Base-by-base conservation (phyloP, 2,888 invertebrate genomes). In the Teinopalpus imperialis region DNA sequence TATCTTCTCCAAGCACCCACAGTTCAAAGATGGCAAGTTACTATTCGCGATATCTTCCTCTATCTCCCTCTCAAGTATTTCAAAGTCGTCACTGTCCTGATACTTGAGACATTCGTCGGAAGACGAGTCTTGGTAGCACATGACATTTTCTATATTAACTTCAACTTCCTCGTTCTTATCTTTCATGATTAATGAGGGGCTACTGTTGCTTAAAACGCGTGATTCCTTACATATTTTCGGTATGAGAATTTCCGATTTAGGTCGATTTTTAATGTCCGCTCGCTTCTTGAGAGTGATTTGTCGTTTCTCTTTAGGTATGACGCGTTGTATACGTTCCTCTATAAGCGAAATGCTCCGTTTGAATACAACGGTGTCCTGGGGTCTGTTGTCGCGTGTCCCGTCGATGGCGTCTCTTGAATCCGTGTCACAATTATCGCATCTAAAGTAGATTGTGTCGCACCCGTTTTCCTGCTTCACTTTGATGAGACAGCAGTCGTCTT, bases 61-160 rank as follows among this genome's bases (percentile, higher is more conserved):
- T 2, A 88, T 86, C 53, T 76, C 74, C 35, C 68, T 57, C 56
- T 88, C 87, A 0, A 87, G 52, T 1, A 65, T 45, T 43, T 87
- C 87, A 42, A 88, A 88, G 35, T 87, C 87, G 36, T 86, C 86
- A 43, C 54, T 63, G 0, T 83, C 81, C 34, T 71, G 74, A 48
- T 80, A 78, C 47, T 71, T 77, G 37, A 81, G 50, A 50, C 83
- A 82, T 47, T 88, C 87, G 20, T 88, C 87, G 0, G 86, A 85
- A 0, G 87, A 87, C 0, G 87, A 87, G 44, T 88, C 87, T 43
- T 86, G 83, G 58, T 87, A 87, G 44, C 75, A 58, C 65, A 85
- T 62, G 1, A 77, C 79, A 48, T 74, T 81, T 36, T 87, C 87
- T 2, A 88, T 82, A 31, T 88, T 88, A 1, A 88, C 64, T 51